Percentiles rank a stretch among this genome's conserved stretches.
phyloP scores from a whole-genome alignment of 2,888 invertebrate species.

The Adelognathus sp. region DNA sequence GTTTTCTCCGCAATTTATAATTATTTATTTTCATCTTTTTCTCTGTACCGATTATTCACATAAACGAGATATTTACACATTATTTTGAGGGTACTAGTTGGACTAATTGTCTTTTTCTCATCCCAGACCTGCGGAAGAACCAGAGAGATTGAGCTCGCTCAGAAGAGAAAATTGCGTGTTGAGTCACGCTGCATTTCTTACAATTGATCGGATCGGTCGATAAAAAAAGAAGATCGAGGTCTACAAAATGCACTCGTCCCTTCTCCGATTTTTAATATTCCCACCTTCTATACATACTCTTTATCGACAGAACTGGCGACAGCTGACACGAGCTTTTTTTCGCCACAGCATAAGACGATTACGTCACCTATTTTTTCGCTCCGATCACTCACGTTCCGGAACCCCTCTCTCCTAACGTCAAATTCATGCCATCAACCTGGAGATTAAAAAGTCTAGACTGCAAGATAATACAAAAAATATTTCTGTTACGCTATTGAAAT shows the following conservation, averaged over 20 bases:
- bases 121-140: too few relatives aligned
- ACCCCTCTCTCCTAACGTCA: constrained; percentile 30
- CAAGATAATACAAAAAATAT: constrained; percentile 49
- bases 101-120: too few relatives aligned
- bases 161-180: background rate
- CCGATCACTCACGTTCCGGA: constrained; percentile 15
- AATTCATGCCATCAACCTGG: constrained; percentile 61
- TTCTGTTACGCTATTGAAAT: constrained; percentile 46
- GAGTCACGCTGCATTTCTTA: background rate
- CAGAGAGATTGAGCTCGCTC: too few relatives aligned
- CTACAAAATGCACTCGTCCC: constrained; percentile 20
- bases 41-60: too few relatives aligned
- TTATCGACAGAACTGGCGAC: constrained; percentile 37
- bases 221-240: constrained; percentile 17
- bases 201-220: constrained; percentile 28
- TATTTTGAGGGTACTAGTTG: too few relatives aligned
- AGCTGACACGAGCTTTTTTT: constrained; percentile 57
- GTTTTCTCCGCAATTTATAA: too few relatives aligned
- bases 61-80: too few relatives aligned
- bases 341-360: constrained; percentile 78
- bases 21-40: too few relatives aligned
- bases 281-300: constrained; percentile 29
- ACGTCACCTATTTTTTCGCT: constrained; percentile 74
- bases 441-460: constrained; percentile 29
- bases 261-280: constrained; percentile 24